Evolutionary conservation across 2,888 invertebrate genomes (phyloP).

Genomic region (Dioctria rufipes): DNA sequence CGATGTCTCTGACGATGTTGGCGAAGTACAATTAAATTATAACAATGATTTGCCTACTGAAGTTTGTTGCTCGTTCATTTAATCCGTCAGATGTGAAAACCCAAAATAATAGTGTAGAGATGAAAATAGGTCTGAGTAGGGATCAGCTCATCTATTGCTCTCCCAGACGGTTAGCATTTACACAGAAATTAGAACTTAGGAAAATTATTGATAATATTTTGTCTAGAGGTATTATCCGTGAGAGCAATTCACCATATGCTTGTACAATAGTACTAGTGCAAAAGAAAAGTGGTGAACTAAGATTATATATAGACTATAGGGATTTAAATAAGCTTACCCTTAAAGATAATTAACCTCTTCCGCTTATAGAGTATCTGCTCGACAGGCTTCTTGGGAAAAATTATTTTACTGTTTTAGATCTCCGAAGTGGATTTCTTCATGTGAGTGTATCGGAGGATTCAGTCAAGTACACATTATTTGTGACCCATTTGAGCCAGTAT

Average conservation of each 20-base stretch:
- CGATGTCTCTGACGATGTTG: too few relatives aligned
- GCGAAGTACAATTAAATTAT: too few relatives aligned
- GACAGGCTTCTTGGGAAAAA: conserved; percentile 58
- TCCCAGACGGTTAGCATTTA: too few relatives aligned
- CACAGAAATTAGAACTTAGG: too few relatives aligned
- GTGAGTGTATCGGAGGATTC: conserved; percentile 56
- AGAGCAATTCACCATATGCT: conserved; percentile 51
- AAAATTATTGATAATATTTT: too few relatives aligned
- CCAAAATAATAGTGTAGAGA: too few relatives aligned
- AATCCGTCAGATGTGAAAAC: too few relatives aligned
- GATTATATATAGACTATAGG: conserved; percentile 59
- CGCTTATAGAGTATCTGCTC: conserved; percentile 55
- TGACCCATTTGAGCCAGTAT: conserved; percentile 59
- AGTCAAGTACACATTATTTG: conserved; percentile 30
- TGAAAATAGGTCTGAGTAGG: too few relatives aligned
- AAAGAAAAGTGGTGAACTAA: conserved; percentile 52
- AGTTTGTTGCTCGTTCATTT: too few relatives aligned
- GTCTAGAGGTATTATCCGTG: conserved; percentile 25
- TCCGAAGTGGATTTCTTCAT: conserved; percentile 58
- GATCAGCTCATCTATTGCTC: too few relatives aligned
- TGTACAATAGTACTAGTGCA: conserved; percentile 49
- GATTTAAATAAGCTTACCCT: conserved; percentile 57
- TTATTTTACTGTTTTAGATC: conserved; percentile 54
- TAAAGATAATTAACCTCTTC: conserved; percentile 46
- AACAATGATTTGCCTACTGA: too few relatives aligned